Base-by-base conservation (phyloP, 1,140 invertebrate species). In the Drosophila bifasciata region DNA sequence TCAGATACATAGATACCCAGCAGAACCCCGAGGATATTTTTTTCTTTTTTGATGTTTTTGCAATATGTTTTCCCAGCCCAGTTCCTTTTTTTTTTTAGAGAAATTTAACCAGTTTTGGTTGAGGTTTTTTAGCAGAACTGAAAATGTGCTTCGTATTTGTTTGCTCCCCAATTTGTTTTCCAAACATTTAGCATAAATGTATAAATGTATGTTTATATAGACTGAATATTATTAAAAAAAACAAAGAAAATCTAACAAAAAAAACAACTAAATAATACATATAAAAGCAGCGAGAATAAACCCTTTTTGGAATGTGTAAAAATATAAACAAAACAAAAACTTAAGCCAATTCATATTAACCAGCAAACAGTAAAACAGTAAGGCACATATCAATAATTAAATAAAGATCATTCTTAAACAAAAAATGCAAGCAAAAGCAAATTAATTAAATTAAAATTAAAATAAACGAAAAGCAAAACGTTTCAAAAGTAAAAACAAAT, bases 181-280 rank as follows among this genome's bases (percentile, higher is more conserved):
- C 48, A 56, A 56, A 59, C 66, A 68, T 64, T 88, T 86, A 75
- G 64, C 59, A 71, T 86, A 73, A 76, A 77, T 85, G 83, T 85
- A 86, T 85, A 85, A 85, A 85, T 85, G 83, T 79, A 88, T 88
- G 79, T 88, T 88, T 88, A 88, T 88, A 88, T 88, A 88, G 83
- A 88, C 84, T 88, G 84, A 89, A 88, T 88, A 88, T 88, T 89
- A 88, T 79, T 88, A 88, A 88, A 78, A 68, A 59, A 68, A 62
- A 44, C 44, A 71, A 80, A 52, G 52, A 57, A 78, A 44, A 84
- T 49, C 36, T 59, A 64, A 66, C 51, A 73, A 61, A 56, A 53
- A 69, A 74, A 55, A 62, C 50, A 55, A 62, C 50, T 43, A 48
- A 49, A 45, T n/a, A 41, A 74, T 55, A 48, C 62, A 69, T 60